phyloP scores from a whole-genome alignment of 2,888 invertebrate species.

The Drosophila mettleri region DNA sequence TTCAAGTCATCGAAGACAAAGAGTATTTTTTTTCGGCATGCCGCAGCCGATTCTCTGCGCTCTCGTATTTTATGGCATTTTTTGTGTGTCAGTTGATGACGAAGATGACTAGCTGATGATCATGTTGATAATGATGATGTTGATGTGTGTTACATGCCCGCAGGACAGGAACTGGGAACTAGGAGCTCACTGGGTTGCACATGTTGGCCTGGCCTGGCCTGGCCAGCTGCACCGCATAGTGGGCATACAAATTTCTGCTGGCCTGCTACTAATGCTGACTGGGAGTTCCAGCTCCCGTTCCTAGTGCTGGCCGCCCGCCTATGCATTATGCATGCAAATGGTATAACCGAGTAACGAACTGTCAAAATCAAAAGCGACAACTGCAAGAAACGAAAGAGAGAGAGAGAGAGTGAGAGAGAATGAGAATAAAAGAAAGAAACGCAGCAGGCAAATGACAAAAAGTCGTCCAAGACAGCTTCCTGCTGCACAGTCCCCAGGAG shows the following conservation, averaged over 20 bases:
- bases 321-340: conserved; percentile 80
- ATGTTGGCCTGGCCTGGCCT: no score
- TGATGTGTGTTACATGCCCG: conserved; percentile 28
- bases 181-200: neutral
- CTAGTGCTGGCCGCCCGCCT: conserved; percentile 13
- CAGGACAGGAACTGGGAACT: conserved; percentile 11
- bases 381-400: conserved; percentile 15
- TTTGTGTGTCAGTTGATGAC: conserved; percentile 17
- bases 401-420: neutral
- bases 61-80: conserved; percentile 11
- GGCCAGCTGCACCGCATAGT: neutral
- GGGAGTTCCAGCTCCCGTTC: conserved; percentile 1
- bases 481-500: conserved; percentile 12
- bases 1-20: no score
- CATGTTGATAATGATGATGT: conserved; percentile 22
- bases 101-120: conserved; percentile 46
- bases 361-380: conserved; percentile 77
- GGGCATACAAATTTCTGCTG: conserved; percentile 19
- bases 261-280: conserved; percentile 9
- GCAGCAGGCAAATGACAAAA: conserved; percentile 45
- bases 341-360: conserved; percentile 78
- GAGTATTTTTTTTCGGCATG: neutral
- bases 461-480: conserved; percentile 33
- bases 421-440: neutral
- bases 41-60: neutral